Conservation (phyloP, 2,888 invertebrate species). For the Luperina nickerlii region DNA sequence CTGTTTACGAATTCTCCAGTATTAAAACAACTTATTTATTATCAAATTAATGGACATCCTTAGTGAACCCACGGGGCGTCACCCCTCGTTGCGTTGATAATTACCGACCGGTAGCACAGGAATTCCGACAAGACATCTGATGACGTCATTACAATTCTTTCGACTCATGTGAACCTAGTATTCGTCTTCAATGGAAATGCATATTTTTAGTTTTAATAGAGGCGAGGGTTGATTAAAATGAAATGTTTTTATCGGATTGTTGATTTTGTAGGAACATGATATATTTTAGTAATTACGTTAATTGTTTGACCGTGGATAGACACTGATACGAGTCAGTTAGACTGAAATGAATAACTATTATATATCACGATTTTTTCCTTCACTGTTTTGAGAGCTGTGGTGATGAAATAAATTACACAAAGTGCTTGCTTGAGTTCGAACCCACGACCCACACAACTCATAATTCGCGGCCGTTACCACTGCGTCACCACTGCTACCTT, state of each 20-base stretch:
- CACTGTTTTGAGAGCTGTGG: too few species aligned
- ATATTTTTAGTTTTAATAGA: constrained; percentile 17
- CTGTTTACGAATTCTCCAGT: not conserved
- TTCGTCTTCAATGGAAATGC: constrained; percentile 11
- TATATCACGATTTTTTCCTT: too few species aligned
- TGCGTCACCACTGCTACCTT: too few species aligned
- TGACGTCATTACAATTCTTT: constrained; percentile 53
- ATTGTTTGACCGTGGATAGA: constrained; percentile 2
- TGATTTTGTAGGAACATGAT: constrained; percentile 30
- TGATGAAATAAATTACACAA: too few species aligned
- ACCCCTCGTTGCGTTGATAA: constrained; percentile 61
- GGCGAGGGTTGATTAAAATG: constrained; percentile 33
- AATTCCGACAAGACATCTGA: constrained; percentile 39
- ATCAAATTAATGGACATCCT: constrained; percentile 41
- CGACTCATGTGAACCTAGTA: constrained; percentile 20
- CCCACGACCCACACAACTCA: too few species aligned
- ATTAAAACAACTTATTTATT: not conserved
- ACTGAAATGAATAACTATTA: too few species aligned
- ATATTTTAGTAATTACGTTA: constrained; percentile 40
- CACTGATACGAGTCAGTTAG: not conserved
- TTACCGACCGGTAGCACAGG: constrained; percentile 47
- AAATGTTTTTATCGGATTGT: constrained; percentile 35
- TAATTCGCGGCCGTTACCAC: too few species aligned
- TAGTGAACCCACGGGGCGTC: constrained; percentile 44
- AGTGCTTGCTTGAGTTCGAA: too few species aligned